Base-by-base conservation (phyloP, 2,888 invertebrate species). In the Linyphia triangularis region DNA sequence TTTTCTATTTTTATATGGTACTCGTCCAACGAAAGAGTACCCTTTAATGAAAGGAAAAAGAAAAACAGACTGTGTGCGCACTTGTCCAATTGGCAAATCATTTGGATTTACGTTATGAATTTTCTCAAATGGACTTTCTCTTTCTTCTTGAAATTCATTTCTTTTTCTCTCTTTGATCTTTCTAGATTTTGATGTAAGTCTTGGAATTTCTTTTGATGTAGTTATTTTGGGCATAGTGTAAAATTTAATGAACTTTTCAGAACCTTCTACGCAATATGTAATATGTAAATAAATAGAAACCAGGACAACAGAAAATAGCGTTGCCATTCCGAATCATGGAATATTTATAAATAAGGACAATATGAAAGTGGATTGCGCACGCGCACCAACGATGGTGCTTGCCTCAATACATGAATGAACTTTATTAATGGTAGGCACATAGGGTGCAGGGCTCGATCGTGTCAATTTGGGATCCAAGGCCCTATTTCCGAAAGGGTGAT, bases 211-310 rank as follows among this genome's bases (percentile, higher is more conserved):
- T 37, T 75, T 75, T n/a, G 59, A 24, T 59, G 22, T 33, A 2
- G 19, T 75, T 22, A 57, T 19, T 40, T 77, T 77, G 0, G 77
- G 77, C 77, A 77, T 77, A 51, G 7, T 1, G 51, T 16, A 51
- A 51, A 51, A 51, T 51, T 16, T n/a, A 51, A 51, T n/a, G n/a
- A n/a, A n/a, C n/a, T n/a, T n/a, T n/a, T n/a, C n/a, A n/a, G n/a
- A n/a, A n/a, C n/a, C n/a, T n/a, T n/a, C n/a, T 7, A 13, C 13
- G 43, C 43, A 16, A 16, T 43, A 13, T 43, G 2, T 7, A 16
- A 10, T 51, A 51, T 51, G 51, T 51, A 51, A 51, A 51, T 51
- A 51, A 51, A 51, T n/a, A 51, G 9, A 51, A 51, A 51, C 51
- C 9, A 51, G 51, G 51, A n/a, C n/a, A 51, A 51, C 63, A 10